Conservation (phyloP, 2,113 vertebrate species). For the Cricetomys ansorgei region DNA sequence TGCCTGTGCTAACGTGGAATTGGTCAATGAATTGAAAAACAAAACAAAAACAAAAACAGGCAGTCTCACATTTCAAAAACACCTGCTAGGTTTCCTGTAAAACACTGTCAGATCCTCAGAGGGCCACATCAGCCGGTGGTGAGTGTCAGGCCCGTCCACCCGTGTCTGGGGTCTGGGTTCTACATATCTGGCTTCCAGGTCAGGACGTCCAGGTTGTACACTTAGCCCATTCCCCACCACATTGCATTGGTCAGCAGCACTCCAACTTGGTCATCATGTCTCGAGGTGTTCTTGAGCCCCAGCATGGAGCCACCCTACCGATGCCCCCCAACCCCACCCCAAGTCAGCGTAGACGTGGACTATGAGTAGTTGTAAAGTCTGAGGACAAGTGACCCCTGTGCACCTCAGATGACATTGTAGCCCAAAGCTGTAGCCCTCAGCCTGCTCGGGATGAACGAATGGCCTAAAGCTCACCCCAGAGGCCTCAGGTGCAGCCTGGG, state of each 20-base stretch:
- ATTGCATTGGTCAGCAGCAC: neutral
- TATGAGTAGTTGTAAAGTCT: neutral
- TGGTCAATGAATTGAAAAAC: neutral
- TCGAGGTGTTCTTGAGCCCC: neutral
- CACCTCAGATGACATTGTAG: rapidly evolving
- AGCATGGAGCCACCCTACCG: too few species aligned
- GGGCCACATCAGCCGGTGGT: neutral
- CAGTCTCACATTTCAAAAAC: neutral
- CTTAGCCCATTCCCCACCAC: neutral
- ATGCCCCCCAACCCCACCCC: neutral
- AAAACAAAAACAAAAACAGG: neutral
- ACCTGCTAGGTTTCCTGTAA: neutral
- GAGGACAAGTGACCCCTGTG: rapidly evolving
- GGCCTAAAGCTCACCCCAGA: neutral
- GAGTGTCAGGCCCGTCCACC: neutral
- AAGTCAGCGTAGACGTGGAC: neutral
- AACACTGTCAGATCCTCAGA: neutral
- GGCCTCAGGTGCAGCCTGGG: neutral
- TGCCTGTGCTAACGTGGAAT: too few species aligned
- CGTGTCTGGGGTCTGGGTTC: neutral
- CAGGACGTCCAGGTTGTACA: rapidly evolving
- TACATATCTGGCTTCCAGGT: too few species aligned
- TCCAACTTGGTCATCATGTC: too few species aligned
- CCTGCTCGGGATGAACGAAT: neutral
- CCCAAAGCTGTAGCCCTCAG: rapidly evolving